Conservation (phyloP, 2,797 vertebrate genomes). For the Perodicticus potto region DNA sequence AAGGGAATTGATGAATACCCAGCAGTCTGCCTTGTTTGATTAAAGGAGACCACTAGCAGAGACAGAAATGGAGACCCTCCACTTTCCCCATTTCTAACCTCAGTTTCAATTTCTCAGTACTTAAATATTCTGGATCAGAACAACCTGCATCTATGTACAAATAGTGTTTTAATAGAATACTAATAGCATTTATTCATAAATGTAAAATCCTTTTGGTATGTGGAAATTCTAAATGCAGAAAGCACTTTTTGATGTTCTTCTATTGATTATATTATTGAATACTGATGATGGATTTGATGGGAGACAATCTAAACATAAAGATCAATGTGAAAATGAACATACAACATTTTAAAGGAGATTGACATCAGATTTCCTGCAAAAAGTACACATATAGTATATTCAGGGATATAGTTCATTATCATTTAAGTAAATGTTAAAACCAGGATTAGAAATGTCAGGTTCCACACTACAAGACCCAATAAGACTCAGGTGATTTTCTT, state of each 20-base stretch:
- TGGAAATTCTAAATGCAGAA: neutral
- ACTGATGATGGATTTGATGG: no score
- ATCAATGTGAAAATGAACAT: no score
- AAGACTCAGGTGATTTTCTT: neutral
- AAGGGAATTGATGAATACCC: accelerated
- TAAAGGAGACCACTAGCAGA: neutral
- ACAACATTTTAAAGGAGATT: neutral
- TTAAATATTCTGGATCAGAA: neutral
- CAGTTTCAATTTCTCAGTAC: neutral
- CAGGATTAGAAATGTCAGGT: neutral
- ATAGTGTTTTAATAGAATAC: neutral
- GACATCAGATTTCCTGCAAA: neutral
- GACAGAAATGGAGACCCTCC: neutral
- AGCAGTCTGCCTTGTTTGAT: neutral
- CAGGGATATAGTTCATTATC: neutral
- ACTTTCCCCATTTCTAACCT: neutral
- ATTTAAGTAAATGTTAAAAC: neutral
- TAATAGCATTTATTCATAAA: neutral
- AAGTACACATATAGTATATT: neutral
- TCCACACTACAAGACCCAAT: neutral
- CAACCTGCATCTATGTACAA: accelerated
- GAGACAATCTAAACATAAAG: no score
- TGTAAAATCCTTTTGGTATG: neutral
- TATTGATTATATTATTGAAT: no score
- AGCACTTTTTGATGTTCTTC: neutral